Percentiles rank a stretch among this genome's conserved stretches.
These are phyloP conservation scores for Peucedramus taeniatus DNA, from an alignment of 2,113 vertebrate genomes.

Conservation along the genomic window DNA sequence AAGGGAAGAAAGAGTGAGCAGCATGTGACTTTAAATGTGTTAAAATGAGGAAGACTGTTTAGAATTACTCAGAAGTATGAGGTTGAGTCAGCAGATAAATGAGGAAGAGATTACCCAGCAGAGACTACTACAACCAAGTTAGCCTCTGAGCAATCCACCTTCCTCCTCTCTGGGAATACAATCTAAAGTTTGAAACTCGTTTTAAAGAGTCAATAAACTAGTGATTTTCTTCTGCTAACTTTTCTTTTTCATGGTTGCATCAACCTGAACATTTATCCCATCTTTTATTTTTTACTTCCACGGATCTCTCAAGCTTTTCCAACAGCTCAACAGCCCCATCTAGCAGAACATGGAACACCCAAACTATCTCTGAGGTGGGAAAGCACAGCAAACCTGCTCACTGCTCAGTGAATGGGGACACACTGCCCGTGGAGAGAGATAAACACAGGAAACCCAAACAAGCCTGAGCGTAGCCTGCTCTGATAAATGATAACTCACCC, in stretches of 20 bases:
- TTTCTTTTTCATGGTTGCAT: neutral
- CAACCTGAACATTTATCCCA: neutral
- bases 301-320: neutral
- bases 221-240: neutral
- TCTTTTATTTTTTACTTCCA: neutral
- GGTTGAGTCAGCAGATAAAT: slow-evolving; percentile 25
- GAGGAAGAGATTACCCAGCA: slow-evolving; percentile 34
- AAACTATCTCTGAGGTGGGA: neutral
- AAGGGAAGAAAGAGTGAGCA: neutral
- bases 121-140: neutral
- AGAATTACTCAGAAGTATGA: slow-evolving; percentile 34
- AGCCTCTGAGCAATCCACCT: neutral
- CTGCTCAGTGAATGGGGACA: neutral
- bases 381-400: neutral
- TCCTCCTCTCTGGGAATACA: neutral
- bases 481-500: neutral
- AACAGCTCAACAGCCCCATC: slow-evolving; percentile 51
- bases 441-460: neutral
- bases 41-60: slow-evolving; percentile 26
- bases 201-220: neutral
- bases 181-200: neutral
- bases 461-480: accelerated
- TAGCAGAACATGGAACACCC: neutral
- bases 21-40: slow-evolving; percentile 6
- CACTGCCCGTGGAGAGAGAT: accelerated